Percentiles rank a stretch among this genome's conserved stretches.
Conservation (phyloP, 30 jellyfish, hydroid and myxozoan genomes). For the Sanderia malayensis region DNA sequence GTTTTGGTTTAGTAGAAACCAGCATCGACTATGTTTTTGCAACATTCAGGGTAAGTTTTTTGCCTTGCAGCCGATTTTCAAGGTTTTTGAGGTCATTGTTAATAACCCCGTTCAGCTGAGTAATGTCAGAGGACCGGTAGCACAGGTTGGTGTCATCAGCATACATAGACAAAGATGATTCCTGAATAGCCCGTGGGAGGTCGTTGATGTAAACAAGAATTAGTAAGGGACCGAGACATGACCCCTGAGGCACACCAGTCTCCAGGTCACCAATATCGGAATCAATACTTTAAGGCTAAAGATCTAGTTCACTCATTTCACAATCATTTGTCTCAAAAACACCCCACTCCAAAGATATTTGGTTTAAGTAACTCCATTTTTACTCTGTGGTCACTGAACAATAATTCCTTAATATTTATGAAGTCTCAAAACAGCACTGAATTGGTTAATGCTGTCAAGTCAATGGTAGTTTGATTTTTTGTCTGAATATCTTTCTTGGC, state of each 20-base stretch:
- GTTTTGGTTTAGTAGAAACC: background rate
- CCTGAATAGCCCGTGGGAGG: background rate
- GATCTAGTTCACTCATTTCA: no score
- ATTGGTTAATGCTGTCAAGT: no score
- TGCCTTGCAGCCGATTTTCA: constrained; percentile 8
- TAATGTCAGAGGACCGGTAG: background rate
- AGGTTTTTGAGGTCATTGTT: constrained; percentile 10
- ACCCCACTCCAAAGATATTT: no score
- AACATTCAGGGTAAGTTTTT: background rate
- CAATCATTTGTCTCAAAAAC: no score
- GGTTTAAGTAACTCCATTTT: no score
- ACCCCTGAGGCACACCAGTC: constrained; percentile 12
- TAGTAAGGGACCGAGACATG: constrained; percentile 1
- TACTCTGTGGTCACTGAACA: no score
- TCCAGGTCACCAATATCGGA: constrained; percentile 4
- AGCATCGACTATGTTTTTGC: background rate
- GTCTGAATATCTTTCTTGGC: no score
- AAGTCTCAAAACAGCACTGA: no score
- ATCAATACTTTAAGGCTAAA: no score
- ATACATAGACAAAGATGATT: background rate
- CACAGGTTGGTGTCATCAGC: constrained; percentile 15
- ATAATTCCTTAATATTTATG: no score
- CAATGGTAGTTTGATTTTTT: no score
- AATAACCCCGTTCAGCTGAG: background rate
- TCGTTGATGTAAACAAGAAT: constrained; percentile 1